These are phyloP conservation scores for Camelus dromedarius DNA, from an alignment of 2,113 vertebrate species.

Conservation along the genomic window DNA sequence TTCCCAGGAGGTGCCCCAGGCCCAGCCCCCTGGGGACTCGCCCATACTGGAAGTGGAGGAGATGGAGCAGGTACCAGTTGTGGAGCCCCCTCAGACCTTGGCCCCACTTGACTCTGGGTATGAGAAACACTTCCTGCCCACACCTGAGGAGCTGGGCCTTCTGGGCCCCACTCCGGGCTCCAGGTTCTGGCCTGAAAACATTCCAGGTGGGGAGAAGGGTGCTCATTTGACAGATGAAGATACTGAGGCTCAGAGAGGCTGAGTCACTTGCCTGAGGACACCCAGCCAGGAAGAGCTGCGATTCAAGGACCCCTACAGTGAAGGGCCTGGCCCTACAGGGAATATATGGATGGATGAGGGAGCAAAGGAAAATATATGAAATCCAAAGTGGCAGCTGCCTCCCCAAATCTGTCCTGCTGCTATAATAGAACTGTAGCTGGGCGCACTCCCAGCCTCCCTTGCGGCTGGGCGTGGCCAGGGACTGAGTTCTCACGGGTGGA, in stretches of 20 bases:
- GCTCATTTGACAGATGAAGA: slow-evolving; percentile 15
- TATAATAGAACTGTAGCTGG: not conserved
- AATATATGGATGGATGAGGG: not conserved
- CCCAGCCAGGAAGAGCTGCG: not conserved
- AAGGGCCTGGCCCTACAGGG: not conserved
- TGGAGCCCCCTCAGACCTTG: not conserved
- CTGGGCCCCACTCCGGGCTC: not conserved
- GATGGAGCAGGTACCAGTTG: not conserved
- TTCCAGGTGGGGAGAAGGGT: not conserved
- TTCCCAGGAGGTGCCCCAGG: slow-evolving; percentile 60
- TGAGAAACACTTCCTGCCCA: slow-evolving; percentile 85
- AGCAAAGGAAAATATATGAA: not conserved
- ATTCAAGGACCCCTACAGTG: not conserved
- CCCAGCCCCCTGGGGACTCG: not conserved
- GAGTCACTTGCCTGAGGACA: not conserved
- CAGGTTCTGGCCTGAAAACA: not conserved
- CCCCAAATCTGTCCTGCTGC: not conserved
- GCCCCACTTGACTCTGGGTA: slow-evolving; percentile 66
- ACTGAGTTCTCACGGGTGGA: not conserved
- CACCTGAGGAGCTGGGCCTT: slow-evolving; percentile 81
- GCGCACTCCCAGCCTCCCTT: not conserved
- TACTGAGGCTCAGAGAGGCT: not conserved
- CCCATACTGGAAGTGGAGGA: slow-evolving; percentile 79
- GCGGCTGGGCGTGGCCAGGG: not conserved
- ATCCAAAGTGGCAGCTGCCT: not conserved